These are phyloP conservation scores for Erannis defoliaria DNA, from an alignment of 2,888 invertebrate genomes.

Conservation along the genomic window DNA sequence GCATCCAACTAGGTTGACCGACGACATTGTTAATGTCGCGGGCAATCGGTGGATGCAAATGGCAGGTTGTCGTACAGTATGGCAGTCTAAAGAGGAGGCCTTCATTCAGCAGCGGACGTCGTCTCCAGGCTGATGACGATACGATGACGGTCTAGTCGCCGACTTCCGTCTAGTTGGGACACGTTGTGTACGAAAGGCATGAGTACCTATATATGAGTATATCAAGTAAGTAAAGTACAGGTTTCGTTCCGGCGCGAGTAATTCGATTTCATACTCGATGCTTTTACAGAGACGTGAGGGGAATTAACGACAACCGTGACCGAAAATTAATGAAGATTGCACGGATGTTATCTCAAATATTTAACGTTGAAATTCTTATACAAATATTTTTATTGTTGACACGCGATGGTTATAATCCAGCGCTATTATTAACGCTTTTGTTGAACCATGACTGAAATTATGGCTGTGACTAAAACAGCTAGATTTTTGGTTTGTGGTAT, in stretches of 20 bases:
- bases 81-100: no score
- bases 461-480: conserved; percentile 14
- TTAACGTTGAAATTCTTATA: conserved; percentile 45
- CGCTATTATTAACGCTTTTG: conserved; percentile 36
- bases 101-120: no score
- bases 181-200: not conserved
- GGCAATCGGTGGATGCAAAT: no score
- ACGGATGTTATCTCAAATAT: conserved; percentile 65
- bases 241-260: conserved; percentile 65
- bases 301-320: conserved; percentile 72
- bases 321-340: conserved; percentile 68
- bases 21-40: no score
- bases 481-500: conserved; percentile 21
- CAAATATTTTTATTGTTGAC: conserved; percentile 56
- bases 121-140: no score
- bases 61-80: no score
- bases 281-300: conserved; percentile 68
- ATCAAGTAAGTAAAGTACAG: conserved; percentile 43
- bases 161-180: not conserved
- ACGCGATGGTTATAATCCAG: conserved; percentile 53
- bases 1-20: no score
- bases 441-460: conserved; percentile 33
- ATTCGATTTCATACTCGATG: conserved; percentile 70
- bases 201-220: not conserved
- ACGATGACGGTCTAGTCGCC: no score